phyloP scores from a whole-genome alignment of 2,888 invertebrate species.

The Coremacera marginata region DNA sequence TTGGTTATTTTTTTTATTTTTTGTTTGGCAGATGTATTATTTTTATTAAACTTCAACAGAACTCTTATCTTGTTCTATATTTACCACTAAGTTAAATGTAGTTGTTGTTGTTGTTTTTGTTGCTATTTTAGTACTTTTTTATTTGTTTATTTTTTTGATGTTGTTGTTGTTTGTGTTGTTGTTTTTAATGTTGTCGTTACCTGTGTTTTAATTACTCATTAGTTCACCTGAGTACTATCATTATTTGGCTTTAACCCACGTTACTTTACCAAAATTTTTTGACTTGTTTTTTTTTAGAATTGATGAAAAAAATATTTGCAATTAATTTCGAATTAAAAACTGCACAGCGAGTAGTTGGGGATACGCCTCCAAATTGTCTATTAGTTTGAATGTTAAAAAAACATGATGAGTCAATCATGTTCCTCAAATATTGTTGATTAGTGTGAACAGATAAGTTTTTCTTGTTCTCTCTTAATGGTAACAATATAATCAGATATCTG shows the following conservation, averaged over 20 bases:
- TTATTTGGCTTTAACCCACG: background rate
- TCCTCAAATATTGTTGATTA: no score
- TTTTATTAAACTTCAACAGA: background rate
- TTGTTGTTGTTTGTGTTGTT: background rate
- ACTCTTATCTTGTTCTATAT: background rate
- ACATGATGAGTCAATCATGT: no score
- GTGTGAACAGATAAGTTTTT: no score
- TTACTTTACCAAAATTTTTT: background rate
- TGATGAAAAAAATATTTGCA: no score
- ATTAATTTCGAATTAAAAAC: no score
- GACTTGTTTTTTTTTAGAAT: no score
- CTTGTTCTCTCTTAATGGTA: no score
- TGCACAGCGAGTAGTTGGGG: no score
- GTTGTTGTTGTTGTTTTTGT: background rate
- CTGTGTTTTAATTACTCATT: constrained; percentile 11
- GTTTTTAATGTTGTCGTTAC: background rate
- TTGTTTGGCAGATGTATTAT: background rate
- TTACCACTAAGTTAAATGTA: background rate
- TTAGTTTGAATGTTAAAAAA: no score
- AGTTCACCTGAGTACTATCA: background rate
- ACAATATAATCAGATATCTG: no score
- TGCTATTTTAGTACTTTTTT: background rate
- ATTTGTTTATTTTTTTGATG: background rate
- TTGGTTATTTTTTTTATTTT: background rate
- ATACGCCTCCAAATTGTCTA: no score